These are phyloP conservation scores for Rhinoraja longicauda DNA, from an alignment of 2,797 vertebrate species.

Conservation along the genomic window DNA sequence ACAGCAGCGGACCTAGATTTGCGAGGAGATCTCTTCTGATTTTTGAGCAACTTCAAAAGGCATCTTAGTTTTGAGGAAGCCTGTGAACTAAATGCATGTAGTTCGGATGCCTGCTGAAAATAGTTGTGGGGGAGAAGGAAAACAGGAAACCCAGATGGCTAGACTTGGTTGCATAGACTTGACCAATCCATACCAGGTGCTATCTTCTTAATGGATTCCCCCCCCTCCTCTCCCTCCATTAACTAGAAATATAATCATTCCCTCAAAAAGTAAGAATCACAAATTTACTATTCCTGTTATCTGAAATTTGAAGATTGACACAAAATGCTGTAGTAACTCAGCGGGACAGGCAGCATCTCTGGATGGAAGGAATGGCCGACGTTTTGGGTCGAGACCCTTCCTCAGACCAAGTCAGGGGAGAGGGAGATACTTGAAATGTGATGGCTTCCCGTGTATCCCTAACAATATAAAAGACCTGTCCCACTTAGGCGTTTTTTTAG, in stretches of 20 bases:
- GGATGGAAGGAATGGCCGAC: no score
- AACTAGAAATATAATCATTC: background rate
- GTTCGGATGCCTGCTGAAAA: background rate
- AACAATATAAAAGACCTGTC: no score
- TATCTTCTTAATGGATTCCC: background rate
- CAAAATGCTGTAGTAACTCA: no score
- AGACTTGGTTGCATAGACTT: background rate
- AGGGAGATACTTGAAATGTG: background rate
- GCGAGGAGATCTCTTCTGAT: background rate
- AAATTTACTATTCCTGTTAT: background rate
- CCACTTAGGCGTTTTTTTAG: no score
- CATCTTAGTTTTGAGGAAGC: background rate
- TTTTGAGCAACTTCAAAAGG: background rate
- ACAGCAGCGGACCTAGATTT: background rate
- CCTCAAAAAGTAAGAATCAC: background rate
- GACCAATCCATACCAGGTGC: background rate
- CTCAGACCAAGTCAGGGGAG: no score
- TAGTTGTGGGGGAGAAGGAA: background rate
- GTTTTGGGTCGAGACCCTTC: no score
- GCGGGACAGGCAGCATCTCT: no score
- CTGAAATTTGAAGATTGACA: background rate
- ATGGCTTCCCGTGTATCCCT: background rate
- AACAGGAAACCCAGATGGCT: background rate
- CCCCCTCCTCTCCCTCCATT: no score
- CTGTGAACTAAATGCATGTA: no score